Evolutionary conservation across 2,888 invertebrate species (phyloP).

Genomic region (Cerastoderma edule): DNA sequence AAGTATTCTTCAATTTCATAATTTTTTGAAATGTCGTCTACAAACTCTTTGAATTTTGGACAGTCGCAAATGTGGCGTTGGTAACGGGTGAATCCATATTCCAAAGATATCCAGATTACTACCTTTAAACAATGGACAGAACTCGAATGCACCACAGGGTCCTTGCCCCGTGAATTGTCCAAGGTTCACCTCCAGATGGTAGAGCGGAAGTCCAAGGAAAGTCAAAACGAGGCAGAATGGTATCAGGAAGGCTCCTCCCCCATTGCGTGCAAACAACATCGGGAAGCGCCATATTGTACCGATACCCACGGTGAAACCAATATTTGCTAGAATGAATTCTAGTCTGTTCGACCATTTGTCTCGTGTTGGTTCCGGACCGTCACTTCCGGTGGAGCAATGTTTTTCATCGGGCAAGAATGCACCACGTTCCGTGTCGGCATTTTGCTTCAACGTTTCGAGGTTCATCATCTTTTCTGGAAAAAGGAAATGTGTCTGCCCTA

Average conservation of each 20-base stretch:
- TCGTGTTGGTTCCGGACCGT: background rate
- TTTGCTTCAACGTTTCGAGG: too few relatives aligned
- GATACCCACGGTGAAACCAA: constrained; percentile 11
- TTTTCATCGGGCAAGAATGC: too few relatives aligned
- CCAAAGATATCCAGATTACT: background rate
- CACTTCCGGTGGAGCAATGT: too few relatives aligned
- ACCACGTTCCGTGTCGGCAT: too few relatives aligned
- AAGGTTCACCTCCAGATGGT: constrained; percentile 8
- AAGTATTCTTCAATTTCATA: too few relatives aligned
- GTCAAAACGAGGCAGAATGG: constrained; percentile 10
- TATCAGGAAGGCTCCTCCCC: constrained; percentile 15
- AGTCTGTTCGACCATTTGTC: constrained; percentile 1
- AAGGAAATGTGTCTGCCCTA: too few relatives aligned
- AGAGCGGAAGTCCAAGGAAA: constrained; percentile 4
- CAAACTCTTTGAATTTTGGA: too few relatives aligned
- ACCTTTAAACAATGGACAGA: constrained; percentile 16
- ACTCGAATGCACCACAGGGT: constrained; percentile 3
- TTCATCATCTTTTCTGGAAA: too few relatives aligned
- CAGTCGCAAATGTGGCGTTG: too few relatives aligned
- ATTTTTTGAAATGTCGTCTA: too few relatives aligned
- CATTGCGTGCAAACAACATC: constrained; percentile 2
- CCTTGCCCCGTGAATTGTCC: constrained; percentile 12
- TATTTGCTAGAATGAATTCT: constrained; percentile 11
- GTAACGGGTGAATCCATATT: too few relatives aligned
- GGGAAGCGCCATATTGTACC: constrained; percentile 20